Percentiles rank a stretch among this genome's conserved stretches.
Evolutionary conservation across 2,797 vertebrate genomes (phyloP).

Genomic region (Argya squamiceps): DNA sequence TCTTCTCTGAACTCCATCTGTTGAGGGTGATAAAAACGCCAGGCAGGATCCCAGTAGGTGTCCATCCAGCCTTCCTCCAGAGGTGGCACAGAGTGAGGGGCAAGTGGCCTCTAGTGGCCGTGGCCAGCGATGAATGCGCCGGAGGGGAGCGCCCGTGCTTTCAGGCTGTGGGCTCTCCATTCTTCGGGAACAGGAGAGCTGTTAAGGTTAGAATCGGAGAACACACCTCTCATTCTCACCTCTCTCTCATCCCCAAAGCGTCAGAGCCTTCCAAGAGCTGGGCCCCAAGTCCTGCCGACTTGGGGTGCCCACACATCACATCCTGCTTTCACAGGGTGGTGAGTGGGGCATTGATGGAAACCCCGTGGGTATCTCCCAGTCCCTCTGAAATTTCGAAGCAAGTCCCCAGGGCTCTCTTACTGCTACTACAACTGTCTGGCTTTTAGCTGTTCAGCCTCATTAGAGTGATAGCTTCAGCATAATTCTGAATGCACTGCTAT

Average conservation of each 20-base stretch:
- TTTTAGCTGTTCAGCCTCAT: neutral
- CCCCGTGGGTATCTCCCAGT: fast-evolving
- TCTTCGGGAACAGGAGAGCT: neutral
- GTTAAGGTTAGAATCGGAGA: neutral
- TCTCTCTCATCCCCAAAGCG: fast-evolving
- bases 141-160: neutral
- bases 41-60: neutral
- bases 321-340: neutral
- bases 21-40: neutral
- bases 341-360: neutral
- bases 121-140: neutral
- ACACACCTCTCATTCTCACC: neutral
- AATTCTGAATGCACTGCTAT: neutral
- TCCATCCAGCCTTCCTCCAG: neutral
- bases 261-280: neutral
- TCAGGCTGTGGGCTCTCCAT: neutral
- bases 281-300: fast-evolving
- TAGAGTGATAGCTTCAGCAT: neutral
- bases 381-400: neutral
- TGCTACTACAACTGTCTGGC: neutral
- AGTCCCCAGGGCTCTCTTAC: neutral
- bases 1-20: constrained; percentile 40
- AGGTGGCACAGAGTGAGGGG: neutral
- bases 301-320: fast-evolving
- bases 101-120: constrained; percentile 56